Evolutionary conservation across 2,888 invertebrate species (phyloP), one percentile per base, ranked within the genome.

Genomic region (Caradrina kadenii): DNA sequence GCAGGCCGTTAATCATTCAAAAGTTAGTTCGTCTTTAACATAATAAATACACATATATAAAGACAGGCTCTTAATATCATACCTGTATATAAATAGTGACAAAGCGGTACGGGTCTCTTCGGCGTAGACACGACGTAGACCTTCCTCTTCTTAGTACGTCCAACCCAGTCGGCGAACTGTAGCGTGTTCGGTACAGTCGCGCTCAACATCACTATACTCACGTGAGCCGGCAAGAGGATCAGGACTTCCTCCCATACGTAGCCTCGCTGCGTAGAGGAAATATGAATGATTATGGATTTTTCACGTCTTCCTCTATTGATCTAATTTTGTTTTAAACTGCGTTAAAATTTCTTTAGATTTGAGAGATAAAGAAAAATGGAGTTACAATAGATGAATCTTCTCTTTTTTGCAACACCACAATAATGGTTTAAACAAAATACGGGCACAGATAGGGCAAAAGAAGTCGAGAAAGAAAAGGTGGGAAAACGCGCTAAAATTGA

Each of bases 181-280:
- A 99, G 96, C 0, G 99, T 98, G 92, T 99, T 99, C 0, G 99
- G 99, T 31, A 99, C 99, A 0, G 99, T 99, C 0, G 99, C 99
- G 89, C 99, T 99, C 54, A 99, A 94, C 97, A 99, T 98, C 42
- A 99, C 99, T 74, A 99, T 99, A 84, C 98, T 98, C 10, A 99
- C 99, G 91, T 99, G 99, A 8, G 98, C 97, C 0, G 99, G 99
- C 63, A 99, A 93, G 90, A 99, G 96, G 85, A 99, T 99, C 5
- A 99, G 96, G 0, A 99, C 99, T 94, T 99, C 99, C 93, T 99
- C 99, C 99, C 99, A 99, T 0, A 99, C 99, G 88, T 99, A 99
- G 15, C 99, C 99, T 77, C 99, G 96, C 97, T 98, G 90, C 7
- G 50, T 49, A 63, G 0, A 60, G 19, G 45, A 11, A 45, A 45